Percentiles rank a stretch among this genome's conserved stretches.
phyloP scores from a whole-genome alignment of 2,797 vertebrate genomes.

The Hozukius guyotensis region DNA sequence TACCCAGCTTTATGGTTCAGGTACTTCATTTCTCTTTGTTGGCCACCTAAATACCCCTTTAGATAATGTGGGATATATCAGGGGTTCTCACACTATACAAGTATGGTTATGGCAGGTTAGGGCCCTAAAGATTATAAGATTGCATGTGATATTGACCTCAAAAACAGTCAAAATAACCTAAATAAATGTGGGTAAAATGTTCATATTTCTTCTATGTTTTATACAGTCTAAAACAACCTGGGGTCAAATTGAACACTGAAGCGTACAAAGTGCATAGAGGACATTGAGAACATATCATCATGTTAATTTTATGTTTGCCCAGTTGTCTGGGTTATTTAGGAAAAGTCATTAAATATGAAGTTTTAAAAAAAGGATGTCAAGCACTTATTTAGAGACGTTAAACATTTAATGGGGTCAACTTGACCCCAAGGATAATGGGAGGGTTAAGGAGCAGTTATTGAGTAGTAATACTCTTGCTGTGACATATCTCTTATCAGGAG shows the following conservation, averaged over 20 bases:
- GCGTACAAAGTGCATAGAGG: background rate
- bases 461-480: background rate
- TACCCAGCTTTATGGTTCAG: no score
- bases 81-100: background rate
- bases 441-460: background rate
- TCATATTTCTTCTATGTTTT: background rate
- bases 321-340: no score
- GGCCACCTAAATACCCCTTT: no score
- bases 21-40: no score
- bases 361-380: no score
- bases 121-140: background rate
- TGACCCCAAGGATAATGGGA: no score
- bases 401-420: no score
- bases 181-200: background rate
- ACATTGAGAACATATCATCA: background rate
- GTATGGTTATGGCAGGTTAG: background rate
- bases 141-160: background rate
- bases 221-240: background rate
- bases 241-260: background rate
- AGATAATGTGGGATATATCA: background rate
- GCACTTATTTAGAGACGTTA: no score
- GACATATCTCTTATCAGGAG: conserved; percentile 4
- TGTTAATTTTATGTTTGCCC: no score
- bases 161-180: background rate
- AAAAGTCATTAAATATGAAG: no score